phyloP scores from a whole-genome alignment of 2,797 vertebrate genomes.

The Picus viridis region DNA sequence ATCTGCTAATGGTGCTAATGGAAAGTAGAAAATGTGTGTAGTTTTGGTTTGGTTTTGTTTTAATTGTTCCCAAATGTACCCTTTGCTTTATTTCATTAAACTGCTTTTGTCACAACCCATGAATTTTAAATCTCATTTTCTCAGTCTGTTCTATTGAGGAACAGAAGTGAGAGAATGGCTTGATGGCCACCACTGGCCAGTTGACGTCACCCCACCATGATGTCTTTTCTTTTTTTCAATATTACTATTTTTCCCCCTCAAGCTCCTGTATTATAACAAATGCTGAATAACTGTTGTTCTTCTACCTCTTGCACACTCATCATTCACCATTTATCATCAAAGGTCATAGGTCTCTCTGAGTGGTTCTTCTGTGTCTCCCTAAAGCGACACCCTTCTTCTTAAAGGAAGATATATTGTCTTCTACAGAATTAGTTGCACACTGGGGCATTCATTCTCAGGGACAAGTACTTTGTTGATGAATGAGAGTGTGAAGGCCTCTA shows the following conservation, averaged over 20 bases:
- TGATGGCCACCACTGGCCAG: accelerated
- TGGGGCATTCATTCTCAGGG: background rate
- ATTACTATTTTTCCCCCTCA: accelerated
- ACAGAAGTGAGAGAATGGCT: background rate
- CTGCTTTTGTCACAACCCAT: background rate
- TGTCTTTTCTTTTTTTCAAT: background rate
- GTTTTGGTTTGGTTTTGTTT: no score
- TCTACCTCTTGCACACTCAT: background rate
- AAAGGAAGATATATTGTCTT: background rate
- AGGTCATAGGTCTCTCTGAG: background rate
- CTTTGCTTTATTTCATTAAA: background rate
- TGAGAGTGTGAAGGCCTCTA: background rate
- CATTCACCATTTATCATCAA: background rate
- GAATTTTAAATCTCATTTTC: background rate
- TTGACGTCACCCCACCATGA: accelerated
- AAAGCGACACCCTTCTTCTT: background rate
- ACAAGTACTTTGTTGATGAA: background rate
- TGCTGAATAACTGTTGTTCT: background rate
- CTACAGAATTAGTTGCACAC: background rate
- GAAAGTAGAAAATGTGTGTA: background rate
- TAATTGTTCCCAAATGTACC: background rate
- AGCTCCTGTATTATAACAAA: background rate
- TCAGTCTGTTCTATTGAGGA: accelerated
- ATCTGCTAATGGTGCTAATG: background rate
- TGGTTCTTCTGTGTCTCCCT: background rate